These are phyloP conservation scores for Vesta saturnalis DNA, from an alignment of 2,888 invertebrate species.

Conservation along the genomic window DNA sequence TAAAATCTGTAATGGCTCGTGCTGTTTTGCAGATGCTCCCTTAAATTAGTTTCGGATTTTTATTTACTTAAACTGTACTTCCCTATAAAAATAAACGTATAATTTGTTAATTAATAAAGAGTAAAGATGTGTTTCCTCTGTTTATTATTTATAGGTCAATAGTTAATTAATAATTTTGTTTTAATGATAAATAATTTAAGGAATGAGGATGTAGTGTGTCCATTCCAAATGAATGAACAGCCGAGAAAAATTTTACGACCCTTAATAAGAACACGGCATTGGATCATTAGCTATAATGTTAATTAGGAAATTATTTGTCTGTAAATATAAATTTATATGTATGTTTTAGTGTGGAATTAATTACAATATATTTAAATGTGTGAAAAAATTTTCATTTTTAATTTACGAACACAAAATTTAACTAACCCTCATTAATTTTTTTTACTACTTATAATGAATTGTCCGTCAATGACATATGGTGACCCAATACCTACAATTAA, in stretches of 20 bases:
- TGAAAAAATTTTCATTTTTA: neutral
- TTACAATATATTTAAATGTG: neutral
- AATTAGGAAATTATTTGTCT: conserved; percentile 27
- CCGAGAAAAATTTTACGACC: conserved; percentile 33
- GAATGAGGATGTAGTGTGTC: conserved; percentile 30
- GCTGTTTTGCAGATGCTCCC: conserved; percentile 37
- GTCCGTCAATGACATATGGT: conserved; percentile 31
- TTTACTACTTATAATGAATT: conserved; percentile 35
- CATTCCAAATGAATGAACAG: conserved; percentile 37
- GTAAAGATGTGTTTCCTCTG: neutral
- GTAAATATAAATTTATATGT: neutral
- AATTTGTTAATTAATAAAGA: neutral
- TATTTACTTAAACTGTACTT: conserved; percentile 13
- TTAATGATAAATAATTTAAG: neutral
- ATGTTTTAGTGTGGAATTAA: neutral
- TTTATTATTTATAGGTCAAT: conserved; percentile 1
- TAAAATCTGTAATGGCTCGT: conserved; percentile 32
- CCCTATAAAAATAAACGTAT: neutral
- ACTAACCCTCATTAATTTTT: conserved; percentile 32
- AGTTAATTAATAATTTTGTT: neutral
- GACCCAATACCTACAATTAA: conserved; percentile 31
- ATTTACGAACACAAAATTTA: neutral
- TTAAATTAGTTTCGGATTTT: conserved; percentile 29
- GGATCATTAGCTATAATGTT: conserved; percentile 36
- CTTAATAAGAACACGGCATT: conserved; percentile 37